Percentiles rank a stretch among this genome's conserved stretches.
These are phyloP conservation scores for Nomada flava DNA, from an alignment of 2,888 invertebrate genomes.

Conservation along the genomic window DNA sequence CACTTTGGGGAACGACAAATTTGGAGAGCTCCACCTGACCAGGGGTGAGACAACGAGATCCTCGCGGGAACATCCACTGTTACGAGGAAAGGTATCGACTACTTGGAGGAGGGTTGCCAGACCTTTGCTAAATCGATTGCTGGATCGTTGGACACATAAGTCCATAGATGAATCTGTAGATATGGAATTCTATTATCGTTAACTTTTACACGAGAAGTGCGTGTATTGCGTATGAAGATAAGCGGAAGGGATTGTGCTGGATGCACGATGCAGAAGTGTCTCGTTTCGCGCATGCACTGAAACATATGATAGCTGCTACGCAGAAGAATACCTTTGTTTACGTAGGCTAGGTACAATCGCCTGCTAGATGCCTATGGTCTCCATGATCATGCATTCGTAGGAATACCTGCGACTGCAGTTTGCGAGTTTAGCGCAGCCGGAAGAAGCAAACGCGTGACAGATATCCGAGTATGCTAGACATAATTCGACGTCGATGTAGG, in stretches of 20 bases:
- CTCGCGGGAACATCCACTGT: not conserved
- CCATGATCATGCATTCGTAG: not conserved
- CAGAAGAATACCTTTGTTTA: slow-evolving; percentile 20
- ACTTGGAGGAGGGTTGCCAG: no score
- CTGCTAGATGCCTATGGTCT: not conserved
- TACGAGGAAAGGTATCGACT: not conserved
- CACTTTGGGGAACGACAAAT: no score
- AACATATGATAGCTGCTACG: not conserved
- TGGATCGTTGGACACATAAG: no score
- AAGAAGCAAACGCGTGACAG: not conserved
- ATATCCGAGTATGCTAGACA: not conserved
- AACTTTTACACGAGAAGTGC: not conserved
- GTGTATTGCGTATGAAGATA: not conserved
- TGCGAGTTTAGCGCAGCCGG: not conserved
- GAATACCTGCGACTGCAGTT: not conserved
- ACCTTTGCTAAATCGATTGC: no score
- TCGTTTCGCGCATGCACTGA: not conserved
- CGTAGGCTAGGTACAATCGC: not conserved
- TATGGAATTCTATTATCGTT: not conserved
- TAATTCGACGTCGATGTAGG: not conserved
- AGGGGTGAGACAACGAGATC: no score
- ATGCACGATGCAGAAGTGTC: not conserved
- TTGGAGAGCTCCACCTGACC: no score
- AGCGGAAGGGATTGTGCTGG: not conserved
- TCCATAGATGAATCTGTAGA: no score